A percentile compares a stretch with the other conserved stretches of the same genome.
phyloP scores from a whole-genome alignment of 64 coral and sea anemone species.

The Porites lutea region DNA sequence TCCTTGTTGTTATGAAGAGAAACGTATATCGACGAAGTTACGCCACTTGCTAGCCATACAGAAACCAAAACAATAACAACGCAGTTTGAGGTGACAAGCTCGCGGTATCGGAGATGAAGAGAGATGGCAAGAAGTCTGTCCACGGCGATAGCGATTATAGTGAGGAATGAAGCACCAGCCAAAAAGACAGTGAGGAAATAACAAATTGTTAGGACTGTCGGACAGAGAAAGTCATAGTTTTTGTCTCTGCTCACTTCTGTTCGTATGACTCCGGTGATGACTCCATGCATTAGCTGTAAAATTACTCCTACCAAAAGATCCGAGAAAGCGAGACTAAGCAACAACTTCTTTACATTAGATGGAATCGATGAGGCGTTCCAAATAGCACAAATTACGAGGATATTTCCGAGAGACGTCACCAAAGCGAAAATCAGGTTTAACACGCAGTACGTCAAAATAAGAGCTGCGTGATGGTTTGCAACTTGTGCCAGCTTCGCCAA shows the following conservation, averaged over 20 bases:
- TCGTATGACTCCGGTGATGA: neutral
- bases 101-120: conserved; percentile 52
- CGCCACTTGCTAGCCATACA: conserved; percentile 1
- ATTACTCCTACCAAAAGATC: conserved; percentile 37
- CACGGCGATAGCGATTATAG: conserved; percentile 29
- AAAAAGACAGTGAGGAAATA: neutral
- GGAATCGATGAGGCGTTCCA: neutral
- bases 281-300: neutral
- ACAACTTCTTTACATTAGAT: neutral
- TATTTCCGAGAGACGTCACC: conserved; percentile 13
- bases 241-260: neutral
- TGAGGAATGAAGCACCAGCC: conserved; percentile 27
- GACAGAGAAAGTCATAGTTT: neutral
- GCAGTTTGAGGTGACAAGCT: conserved; percentile 37
- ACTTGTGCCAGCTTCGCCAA: neutral
- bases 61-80: neutral
- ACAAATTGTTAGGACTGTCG: neutral
- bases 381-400: neutral
- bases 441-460: neutral
- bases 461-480: neutral
- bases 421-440: neutral
- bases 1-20: neutral
- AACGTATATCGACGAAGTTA: neutral
- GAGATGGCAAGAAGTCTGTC: conserved; percentile 48
- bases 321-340: conserved; percentile 21